Conservation (phyloP, 1,140 invertebrate species). For the Pinna nobilis region DNA sequence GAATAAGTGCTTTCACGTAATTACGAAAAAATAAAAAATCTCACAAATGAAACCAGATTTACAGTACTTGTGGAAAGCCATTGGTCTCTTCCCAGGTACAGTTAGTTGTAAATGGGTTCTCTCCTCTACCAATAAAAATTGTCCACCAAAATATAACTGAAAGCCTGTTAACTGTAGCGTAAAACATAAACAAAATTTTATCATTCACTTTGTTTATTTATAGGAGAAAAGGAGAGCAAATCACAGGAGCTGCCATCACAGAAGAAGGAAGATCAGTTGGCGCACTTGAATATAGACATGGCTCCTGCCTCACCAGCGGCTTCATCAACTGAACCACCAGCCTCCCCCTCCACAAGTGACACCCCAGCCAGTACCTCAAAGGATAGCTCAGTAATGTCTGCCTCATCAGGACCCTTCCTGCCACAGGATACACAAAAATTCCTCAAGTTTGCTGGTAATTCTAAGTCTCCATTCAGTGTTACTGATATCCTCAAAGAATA, state of each 20-base stretch:
- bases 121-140: too few relatives aligned
- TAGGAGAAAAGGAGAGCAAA: conserved; percentile 70
- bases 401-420: conserved; percentile 62
- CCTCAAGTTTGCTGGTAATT: conserved; percentile 84
- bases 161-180: conserved; percentile 84
- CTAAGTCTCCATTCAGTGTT: too few relatives aligned
- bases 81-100: not conserved
- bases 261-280: conserved; percentile 77
- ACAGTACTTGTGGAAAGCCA: too few relatives aligned
- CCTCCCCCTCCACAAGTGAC: conserved; percentile 58
- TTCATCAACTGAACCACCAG: conserved; percentile 46
- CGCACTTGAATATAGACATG: conserved; percentile 77
- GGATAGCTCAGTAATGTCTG: conserved; percentile 63
- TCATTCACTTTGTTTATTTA: not conserved
- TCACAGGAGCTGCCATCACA: conserved; percentile 49
- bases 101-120: too few relatives aligned
- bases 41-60: too few relatives aligned
- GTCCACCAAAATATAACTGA: too few relatives aligned
- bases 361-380: conserved; percentile 52
- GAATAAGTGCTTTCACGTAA: too few relatives aligned
- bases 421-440: conserved; percentile 82
- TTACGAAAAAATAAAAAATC: too few relatives aligned
- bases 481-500: too few relatives aligned
- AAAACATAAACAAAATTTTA: not conserved
- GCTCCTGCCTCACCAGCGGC: conserved; percentile 76